A percentile compares a stretch with the other conserved stretches of the same genome.
These are phyloP conservation scores for Periophthalmus magnuspinnatus DNA, from an alignment of 2,797 vertebrate genomes.

Conservation along the genomic window DNA sequence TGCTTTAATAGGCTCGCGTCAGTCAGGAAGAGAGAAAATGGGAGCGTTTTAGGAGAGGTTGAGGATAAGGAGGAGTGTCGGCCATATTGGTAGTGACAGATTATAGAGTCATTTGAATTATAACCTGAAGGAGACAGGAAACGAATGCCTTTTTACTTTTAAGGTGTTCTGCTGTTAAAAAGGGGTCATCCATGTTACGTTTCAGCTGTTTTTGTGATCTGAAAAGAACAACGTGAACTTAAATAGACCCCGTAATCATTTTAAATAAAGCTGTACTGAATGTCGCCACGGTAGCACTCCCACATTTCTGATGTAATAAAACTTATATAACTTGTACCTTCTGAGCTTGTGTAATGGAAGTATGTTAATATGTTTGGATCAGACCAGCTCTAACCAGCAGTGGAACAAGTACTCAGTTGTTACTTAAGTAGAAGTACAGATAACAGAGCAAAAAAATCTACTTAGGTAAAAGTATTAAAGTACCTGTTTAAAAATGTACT, in stretches of 20 bases:
- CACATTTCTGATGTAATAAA: neutral
- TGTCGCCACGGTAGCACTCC: neutral
- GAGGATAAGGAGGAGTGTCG: neutral
- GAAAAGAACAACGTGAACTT: neutral
- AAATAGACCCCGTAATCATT: neutral
- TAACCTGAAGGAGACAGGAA: slow-evolving; percentile 29
- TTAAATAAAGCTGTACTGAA: neutral
- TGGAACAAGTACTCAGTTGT: too few species aligned
- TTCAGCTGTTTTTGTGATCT: slow-evolving; percentile 20
- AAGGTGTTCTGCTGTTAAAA: neutral
- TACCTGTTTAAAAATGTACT: too few species aligned
- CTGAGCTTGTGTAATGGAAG: neutral
- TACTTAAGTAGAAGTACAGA: too few species aligned
- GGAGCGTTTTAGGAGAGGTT: neutral
- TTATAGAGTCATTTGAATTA: slow-evolving; percentile 32
- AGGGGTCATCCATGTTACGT: neutral
- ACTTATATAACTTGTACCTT: too few species aligned
- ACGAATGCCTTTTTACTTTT: slow-evolving; percentile 26
- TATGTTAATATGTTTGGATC: neutral
- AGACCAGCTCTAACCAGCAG: too few species aligned
- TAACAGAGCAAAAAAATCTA: too few species aligned
- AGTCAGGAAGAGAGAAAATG: slow-evolving; percentile 21
- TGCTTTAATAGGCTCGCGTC: slow-evolving; percentile 29
- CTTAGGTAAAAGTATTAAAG: too few species aligned
- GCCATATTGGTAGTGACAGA: slow-evolving; percentile 11